Evolutionary conservation across 2,888 invertebrate species (phyloP).

Genomic region (Cephus pygmeus): DNA sequence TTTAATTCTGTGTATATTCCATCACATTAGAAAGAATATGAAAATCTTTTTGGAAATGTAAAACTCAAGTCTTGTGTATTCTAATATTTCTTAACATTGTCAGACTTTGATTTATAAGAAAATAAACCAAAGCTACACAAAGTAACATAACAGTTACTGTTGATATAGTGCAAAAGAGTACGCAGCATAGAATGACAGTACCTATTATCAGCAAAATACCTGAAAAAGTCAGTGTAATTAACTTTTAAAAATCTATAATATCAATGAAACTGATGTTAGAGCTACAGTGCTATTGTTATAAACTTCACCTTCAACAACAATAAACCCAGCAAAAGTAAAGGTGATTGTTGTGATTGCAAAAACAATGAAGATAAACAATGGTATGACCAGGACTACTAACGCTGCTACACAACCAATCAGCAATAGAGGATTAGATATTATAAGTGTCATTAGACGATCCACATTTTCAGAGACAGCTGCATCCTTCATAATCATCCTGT

Average conservation of each 20-base stretch:
- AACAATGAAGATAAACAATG: conserved; percentile 30
- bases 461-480: conserved; percentile 31
- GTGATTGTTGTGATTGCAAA: conserved; percentile 32
- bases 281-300: not conserved
- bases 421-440: conserved; percentile 29
- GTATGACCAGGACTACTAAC: conserved; percentile 26
- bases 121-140: conserved; percentile 21
- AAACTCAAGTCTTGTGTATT: not conserved
- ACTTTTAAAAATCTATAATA: not conserved
- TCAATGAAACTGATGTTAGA: not conserved
- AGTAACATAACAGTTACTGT: conserved; percentile 26
- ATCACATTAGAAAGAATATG: not conserved
- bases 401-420: conserved; percentile 23
- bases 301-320: conserved; percentile 38
- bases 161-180: conserved; percentile 29
- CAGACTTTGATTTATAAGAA: conserved; percentile 22
- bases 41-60: not conserved
- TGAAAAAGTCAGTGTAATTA: conserved; percentile 24
- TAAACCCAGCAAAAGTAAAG: conserved; percentile 37
- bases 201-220: conserved; percentile 33
- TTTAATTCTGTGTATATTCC: not conserved
- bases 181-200: conserved; percentile 29
- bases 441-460: conserved; percentile 23
- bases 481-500: conserved; percentile 25
- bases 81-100: conserved; percentile 23